A percentile compares a stretch with the other conserved stretches of the same genome.
Evolutionary conservation across 1,140 invertebrate genomes (phyloP).

Genomic region (Zophobas atratus): DNA sequence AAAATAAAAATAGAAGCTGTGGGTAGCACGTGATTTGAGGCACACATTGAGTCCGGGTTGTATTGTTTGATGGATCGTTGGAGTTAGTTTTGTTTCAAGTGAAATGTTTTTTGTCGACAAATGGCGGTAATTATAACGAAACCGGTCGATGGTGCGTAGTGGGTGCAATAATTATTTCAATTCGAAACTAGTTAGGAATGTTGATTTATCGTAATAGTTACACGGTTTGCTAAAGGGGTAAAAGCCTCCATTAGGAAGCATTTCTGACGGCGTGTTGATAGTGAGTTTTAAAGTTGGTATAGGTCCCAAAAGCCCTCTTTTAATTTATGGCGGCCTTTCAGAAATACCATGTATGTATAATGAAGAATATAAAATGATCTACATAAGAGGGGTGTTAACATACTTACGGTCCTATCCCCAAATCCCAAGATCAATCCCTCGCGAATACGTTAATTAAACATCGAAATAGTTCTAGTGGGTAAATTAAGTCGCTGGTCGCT

Average conservation of each 20-base stretch:
- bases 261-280: constrained; percentile 33
- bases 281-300: constrained; percentile 39
- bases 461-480: constrained; percentile 18
- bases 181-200: not conserved
- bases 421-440: constrained; percentile 27
- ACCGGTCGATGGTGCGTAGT: not conserved
- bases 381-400: constrained; percentile 37
- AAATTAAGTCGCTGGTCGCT: not conserved
- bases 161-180: not conserved
- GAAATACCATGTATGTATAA: constrained; percentile 41
- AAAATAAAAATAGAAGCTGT: constrained; percentile 12
- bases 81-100: constrained; percentile 12
- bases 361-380: constrained; percentile 41
- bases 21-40: constrained; percentile 12
- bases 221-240: constrained; percentile 31
- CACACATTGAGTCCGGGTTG: constrained; percentile 14
- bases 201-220: constrained; percentile 36
- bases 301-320: constrained; percentile 19
- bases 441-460: constrained; percentile 32
- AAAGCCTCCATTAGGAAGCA: constrained; percentile 34
- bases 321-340: constrained; percentile 40
- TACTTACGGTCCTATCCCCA: constrained; percentile 29
- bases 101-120: constrained; percentile 20
- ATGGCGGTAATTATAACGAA: not conserved
- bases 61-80: constrained; percentile 22